These are phyloP conservation scores for Coranthus polyacanthus DNA, from an alignment of 2,797 vertebrate genomes.

Conservation along the genomic window DNA sequence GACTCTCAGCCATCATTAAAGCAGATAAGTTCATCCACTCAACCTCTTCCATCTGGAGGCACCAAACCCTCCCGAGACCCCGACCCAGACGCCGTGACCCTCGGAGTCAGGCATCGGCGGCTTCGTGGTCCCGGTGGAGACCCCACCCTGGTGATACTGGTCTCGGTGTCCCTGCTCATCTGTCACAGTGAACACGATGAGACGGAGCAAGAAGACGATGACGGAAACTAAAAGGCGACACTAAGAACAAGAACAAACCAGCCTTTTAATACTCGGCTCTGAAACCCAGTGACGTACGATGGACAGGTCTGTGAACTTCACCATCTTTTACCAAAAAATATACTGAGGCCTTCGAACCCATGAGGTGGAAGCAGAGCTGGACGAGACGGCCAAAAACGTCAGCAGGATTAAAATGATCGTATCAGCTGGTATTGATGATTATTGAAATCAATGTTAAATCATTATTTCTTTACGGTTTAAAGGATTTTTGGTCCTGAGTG, in stretches of 20 bases:
- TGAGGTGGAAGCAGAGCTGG: too few species aligned
- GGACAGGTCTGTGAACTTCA: background rate
- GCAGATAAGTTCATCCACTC: constrained; percentile 1
- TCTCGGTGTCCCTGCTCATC: constrained; percentile 22
- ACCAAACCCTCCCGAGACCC: constrained; percentile 26
- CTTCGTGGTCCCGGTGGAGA: constrained; percentile 21
- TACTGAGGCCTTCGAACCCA: too few species aligned
- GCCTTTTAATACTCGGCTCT: background rate
- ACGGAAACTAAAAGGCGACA: background rate
- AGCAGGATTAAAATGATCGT: too few species aligned
- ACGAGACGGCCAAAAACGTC: too few species aligned
- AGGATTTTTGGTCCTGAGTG: too few species aligned
- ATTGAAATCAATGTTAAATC: too few species aligned
- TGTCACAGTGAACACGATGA: constrained; percentile 32
- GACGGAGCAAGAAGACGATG: background rate
- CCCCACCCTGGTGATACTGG: constrained; percentile 9
- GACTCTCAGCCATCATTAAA: constrained; percentile 12
- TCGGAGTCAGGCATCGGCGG: constrained; percentile 15
- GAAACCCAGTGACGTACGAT: background rate
- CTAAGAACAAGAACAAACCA: background rate
- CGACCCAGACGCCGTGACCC: constrained; percentile 37
- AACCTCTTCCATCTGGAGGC: constrained; percentile 9
- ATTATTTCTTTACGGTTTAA: too few species aligned
- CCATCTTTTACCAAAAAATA: background rate
- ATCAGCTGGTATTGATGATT: too few species aligned